Percentiles rank a stretch among this genome's conserved stretches.
Evolutionary conservation across 2,888 invertebrate species (phyloP).

Genomic region (Cosmorhoe ocellata): DNA sequence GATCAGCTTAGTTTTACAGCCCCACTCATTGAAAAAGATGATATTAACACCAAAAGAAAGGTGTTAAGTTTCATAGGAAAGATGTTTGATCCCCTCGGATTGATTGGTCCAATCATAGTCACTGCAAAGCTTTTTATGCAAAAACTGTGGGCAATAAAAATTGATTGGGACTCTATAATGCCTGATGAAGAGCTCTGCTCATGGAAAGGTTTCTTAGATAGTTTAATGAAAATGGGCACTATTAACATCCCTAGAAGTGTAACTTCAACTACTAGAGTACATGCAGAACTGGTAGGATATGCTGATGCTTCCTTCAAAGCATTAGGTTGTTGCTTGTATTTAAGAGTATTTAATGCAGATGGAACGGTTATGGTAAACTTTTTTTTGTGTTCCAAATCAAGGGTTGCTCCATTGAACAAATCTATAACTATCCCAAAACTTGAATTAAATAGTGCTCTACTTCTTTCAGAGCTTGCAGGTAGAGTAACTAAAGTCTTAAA

Average conservation of each 20-base stretch:
- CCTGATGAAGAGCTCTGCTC: not conserved
- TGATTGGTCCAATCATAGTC: slow-evolving; percentile 5
- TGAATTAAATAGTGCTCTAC: not conserved
- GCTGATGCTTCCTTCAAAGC: not conserved
- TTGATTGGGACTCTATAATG: not conserved
- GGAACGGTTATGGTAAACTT: not conserved
- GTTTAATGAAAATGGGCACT: not conserved
- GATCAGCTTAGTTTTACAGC: not conserved
- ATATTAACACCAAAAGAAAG: not conserved
- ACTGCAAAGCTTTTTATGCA: not conserved
- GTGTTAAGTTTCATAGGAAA: slow-evolving; percentile 10
- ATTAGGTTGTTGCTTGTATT: not conserved
- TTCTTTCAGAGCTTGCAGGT: not conserved
- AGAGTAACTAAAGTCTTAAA: not conserved
- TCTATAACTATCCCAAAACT: not conserved
- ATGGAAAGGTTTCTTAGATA: not conserved
- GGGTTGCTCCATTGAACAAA: not conserved
- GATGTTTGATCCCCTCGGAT: slow-evolving; percentile 9
- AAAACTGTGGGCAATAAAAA: not conserved
- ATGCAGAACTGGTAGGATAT: not conserved
- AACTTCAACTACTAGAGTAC: not conserved
- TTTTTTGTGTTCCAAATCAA: not conserved
- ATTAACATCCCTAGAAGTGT: not conserved
- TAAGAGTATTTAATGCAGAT: not conserved
- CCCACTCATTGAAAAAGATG: not conserved